These are phyloP conservation scores for Oscheius onirici DNA, from an alignment of 2,888 invertebrate genomes.

Conservation along the genomic window DNA sequence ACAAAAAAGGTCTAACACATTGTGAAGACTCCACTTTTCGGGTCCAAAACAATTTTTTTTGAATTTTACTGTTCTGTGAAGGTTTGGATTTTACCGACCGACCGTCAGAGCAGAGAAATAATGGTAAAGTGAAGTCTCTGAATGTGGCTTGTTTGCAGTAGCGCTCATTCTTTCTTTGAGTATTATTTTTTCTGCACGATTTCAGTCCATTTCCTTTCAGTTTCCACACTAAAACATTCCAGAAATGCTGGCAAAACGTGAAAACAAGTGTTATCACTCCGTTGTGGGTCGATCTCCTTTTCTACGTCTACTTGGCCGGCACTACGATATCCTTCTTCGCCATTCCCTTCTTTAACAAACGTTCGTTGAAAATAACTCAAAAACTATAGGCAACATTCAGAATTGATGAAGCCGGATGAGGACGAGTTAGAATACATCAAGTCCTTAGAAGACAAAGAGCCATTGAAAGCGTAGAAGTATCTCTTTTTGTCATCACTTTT, in stretches of 20 bases:
- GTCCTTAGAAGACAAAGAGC: constrained; percentile 9
- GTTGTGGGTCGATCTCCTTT: constrained; percentile 51
- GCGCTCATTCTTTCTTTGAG: too few species aligned
- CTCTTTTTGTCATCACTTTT: too few species aligned
- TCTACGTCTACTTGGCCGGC: constrained; percentile 43
- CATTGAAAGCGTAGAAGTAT: constrained; percentile 8
- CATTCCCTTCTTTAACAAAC: constrained; percentile 56
- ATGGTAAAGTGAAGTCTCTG: too few species aligned
- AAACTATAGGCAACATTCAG: not conserved
- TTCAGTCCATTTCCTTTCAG: not conserved
- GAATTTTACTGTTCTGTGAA: not conserved
- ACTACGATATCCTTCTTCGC: constrained; percentile 45
- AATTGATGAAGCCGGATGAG: constrained; percentile 15
- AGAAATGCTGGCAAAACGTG: constrained; percentile 53
- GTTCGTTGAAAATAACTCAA: constrained; percentile 19
- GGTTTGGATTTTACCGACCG: not conserved
- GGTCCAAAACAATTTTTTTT: not conserved
- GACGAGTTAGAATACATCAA: constrained; percentile 7
- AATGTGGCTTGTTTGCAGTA: too few species aligned
- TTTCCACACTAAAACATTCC: constrained; percentile 19
- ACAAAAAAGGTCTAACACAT: too few species aligned
- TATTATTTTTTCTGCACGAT: not conserved
- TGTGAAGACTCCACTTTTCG: not conserved
- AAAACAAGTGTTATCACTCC: constrained; percentile 42
- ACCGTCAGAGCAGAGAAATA: too few species aligned